Conservation (phyloP, 2,113 vertebrate species). For the Zosterops japonicus region DNA sequence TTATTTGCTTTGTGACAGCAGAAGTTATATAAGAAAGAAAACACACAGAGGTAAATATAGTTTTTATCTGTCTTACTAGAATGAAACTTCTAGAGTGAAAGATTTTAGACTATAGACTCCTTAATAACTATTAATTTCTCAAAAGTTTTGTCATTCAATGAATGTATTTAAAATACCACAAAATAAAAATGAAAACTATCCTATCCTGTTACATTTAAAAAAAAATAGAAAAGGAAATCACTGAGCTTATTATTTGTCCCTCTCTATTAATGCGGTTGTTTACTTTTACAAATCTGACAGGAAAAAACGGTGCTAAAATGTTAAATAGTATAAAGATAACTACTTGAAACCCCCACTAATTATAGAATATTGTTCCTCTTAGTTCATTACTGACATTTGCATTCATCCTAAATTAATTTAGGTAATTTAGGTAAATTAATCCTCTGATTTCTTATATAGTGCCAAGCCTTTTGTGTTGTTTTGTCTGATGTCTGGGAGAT, state of each 20-base stretch:
- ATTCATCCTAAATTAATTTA: neutral
- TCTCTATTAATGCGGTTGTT: neutral
- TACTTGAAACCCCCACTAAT: neutral
- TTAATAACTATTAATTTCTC: neutral
- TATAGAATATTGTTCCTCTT: neutral
- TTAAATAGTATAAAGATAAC: neutral
- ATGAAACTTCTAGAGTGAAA: neutral
- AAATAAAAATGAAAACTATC: neutral
- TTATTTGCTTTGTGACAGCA: neutral
- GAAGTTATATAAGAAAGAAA: neutral
- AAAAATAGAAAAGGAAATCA: neutral
- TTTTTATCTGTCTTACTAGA: neutral
- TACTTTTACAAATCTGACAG: neutral
- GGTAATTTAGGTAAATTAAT: neutral
- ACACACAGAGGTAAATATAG: neutral
- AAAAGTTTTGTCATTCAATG: neutral
- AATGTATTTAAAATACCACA: neutral
- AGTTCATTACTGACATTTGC: neutral
- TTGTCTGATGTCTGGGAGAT: neutral
- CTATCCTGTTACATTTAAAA: neutral
- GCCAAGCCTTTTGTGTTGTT: neutral
- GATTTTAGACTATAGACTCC: neutral
- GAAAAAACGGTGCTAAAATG: neutral
- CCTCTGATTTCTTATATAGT: neutral
- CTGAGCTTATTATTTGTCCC: neutral